Evolutionary conservation across 2,797 vertebrate species (phyloP).

Genomic region (Danio aesculapii): DNA sequence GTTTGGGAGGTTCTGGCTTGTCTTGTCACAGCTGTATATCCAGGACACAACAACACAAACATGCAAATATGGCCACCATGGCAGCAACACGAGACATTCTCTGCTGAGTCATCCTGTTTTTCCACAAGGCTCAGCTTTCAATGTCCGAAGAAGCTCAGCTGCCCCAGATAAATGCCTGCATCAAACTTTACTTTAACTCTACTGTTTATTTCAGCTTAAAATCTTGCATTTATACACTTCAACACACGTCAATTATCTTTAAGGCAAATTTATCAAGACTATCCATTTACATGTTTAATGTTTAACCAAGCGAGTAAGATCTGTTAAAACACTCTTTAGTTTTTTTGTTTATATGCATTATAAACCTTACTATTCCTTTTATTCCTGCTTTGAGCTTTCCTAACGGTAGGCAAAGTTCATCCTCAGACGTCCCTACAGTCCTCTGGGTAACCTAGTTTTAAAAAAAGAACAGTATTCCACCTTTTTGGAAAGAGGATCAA

Average conservation of each 20-base stretch:
- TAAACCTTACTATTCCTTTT: background rate
- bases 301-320: constrained; percentile 7
- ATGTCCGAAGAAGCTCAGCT: constrained; percentile 14
- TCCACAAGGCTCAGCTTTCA: constrained; percentile 37
- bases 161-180: constrained; percentile 13
- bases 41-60: constrained; percentile 25
- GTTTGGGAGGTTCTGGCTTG: constrained; percentile 20
- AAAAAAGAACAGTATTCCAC: constrained; percentile 17
- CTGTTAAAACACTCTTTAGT: background rate
- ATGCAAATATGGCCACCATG: constrained; percentile 42
- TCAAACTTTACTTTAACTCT: background rate
- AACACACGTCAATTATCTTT: constrained; percentile 1
- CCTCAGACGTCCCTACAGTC: background rate
- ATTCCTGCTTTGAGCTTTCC: background rate
- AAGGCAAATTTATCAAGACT: background rate
- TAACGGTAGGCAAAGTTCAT: background rate
- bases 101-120: constrained; percentile 49
- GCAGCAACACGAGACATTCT: constrained; percentile 33
- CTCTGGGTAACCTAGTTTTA: constrained; percentile 25
- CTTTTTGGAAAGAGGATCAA: constrained; percentile 11
- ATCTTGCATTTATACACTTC: background rate
- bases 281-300: constrained; percentile 7
- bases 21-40: background rate
- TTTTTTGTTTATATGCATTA: background rate
- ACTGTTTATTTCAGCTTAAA: background rate